Base-by-base conservation (phyloP, 2,888 invertebrate species). In the Parasteatoda lunata region DNA sequence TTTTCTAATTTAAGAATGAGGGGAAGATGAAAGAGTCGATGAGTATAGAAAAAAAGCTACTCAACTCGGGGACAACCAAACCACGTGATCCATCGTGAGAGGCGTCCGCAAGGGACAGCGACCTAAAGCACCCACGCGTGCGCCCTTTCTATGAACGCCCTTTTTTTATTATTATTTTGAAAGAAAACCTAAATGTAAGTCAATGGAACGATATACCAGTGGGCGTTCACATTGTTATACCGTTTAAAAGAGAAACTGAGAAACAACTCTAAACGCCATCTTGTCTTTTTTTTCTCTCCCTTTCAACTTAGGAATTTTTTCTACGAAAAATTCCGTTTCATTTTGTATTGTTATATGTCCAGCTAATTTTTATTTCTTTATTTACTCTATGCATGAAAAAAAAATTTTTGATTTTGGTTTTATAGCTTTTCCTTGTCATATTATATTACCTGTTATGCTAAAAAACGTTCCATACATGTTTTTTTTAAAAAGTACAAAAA, bases 41-140 rank as follows among this genome's bases (percentile, higher is more conserved):
- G 8, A 54, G 54, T 13, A 54, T 11, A 64, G 52, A 75, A 45
- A n/a, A 52, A 15, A 45, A 52, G 52, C 64, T n/a, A 30, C 30
- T 30, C 45, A 45, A 68, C 45, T 30, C 51, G 8, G n/a, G 45
- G 47, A 48, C 76, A 47, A 4, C 52, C 8, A 13, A 6, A 59
- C 54, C 76, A 75, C 75, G 76, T 75, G 75, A 76, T 69, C 73
- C 54, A 6, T 30, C 48, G 73, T 72, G 71, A 84, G 85, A 79
- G 85, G 85, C 85, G 85, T 70, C 76, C 69, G 64, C 70, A 72
- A 65, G 85, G 85, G 76, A 79, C 85, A 80, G 70, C 79, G 85
- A 85, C 85, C 85, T 73, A 13, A 30, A 47, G 73, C 85, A 85
- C 85, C 85, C 85, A 85, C 85, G 79, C 85, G 76, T 76, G 77